Evolutionary conservation across 2,888 invertebrate species (phyloP), one percentile per base, ranked within the genome.

Genomic region (Dolichomitus sp.): DNA sequence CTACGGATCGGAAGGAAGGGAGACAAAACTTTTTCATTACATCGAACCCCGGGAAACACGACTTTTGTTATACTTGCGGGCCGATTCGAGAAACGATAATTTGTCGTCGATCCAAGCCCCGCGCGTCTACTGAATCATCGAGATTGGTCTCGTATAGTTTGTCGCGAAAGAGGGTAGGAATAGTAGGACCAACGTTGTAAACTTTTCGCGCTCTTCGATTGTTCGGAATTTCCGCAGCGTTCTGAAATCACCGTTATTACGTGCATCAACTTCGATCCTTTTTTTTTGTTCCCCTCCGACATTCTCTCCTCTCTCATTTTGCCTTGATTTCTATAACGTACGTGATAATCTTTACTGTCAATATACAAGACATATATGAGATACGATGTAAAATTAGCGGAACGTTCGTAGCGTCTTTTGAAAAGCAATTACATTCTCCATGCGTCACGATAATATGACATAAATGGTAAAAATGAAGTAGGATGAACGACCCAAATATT

Each of bases 401-500:
- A 19, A 59, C 54, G 7, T 65, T 75, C 70, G 69, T 2, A 70
- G 79, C 63, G 2, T 74, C 17, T 78, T 23, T 45, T 65, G 42
- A 66, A 66, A 84, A 85, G 81, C 82, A 82, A 84, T 85, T 82
- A 65, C 85, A 85, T 85, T 85, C 85, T 74, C 63, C 85, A 85
- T 85, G 85, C 85, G 80, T 80, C 84, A 63, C 48, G 42, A 40
- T 45, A 11, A 45, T 69, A 76, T 74, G 75, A 79, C 80, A 81
- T 80, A 77, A 50, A 79, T 83, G 84, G 80, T 83, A 80, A 83
- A 48, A 68, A 70, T 79, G 79, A 70, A 66, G 81, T 81, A 37
- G 86, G 84, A 78, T 74, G 33, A 59, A 33, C 59, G 59, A 33
- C 17, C 40, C 23, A 12, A 27, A 14, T 54, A 12, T 54, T 27